These are phyloP conservation scores for Cataglyphis hispanica DNA, from an alignment of 1,140 invertebrate genomes.

Conservation along the genomic window DNA sequence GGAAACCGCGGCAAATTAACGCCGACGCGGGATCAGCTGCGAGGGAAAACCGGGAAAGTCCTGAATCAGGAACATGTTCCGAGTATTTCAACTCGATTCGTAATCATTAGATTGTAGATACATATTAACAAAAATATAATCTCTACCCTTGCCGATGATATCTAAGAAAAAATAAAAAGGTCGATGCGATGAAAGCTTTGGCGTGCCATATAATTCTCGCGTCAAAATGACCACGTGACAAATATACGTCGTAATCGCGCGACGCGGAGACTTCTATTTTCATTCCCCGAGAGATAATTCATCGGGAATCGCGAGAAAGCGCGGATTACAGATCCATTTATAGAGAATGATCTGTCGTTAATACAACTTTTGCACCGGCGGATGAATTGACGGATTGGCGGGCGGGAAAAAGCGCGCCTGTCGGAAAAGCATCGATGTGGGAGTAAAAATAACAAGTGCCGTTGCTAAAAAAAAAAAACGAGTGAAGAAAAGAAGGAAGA, in stretches of 20 bases:
- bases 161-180: not conserved
- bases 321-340: slow-evolving; percentile 37
- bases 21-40: slow-evolving; percentile 41
- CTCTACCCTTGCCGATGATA: not conserved
- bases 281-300: not conserved
- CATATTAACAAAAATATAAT: not conserved
- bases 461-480: not conserved
- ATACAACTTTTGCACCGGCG: not conserved
- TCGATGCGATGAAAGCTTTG: not conserved
- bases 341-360: slow-evolving; percentile 38
- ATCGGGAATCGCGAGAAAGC: not conserved
- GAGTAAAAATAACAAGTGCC: slow-evolving; percentile 62
- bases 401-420: slow-evolving; percentile 58
- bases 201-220: not conserved
- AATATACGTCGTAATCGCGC: not conserved
- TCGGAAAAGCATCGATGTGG: slow-evolving; percentile 60
- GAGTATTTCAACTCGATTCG: not conserved
- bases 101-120: not conserved
- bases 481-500: not conserved
- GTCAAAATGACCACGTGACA: not conserved
- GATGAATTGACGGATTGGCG: slow-evolving; percentile 66
- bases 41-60: not conserved
- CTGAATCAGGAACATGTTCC: not conserved
- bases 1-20: slow-evolving; percentile 69
- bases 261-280: slow-evolving; percentile 6